Evolutionary conservation across 2,113 vertebrate species (phyloP), one percentile per base, ranked within the genome.

Genomic region (Alexandromys fortis): DNA sequence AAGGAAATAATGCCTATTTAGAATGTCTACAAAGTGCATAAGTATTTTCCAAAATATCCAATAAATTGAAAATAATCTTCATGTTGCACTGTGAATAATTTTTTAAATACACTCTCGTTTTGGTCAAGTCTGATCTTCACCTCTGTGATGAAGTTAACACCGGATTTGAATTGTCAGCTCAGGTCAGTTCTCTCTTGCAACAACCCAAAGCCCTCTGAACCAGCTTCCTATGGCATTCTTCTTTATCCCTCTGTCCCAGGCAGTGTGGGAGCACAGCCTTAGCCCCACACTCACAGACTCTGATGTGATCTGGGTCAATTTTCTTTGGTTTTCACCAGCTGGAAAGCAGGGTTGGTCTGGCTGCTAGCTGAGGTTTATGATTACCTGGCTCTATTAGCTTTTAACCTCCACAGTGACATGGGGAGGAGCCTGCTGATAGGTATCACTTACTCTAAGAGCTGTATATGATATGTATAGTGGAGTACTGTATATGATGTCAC

Each of bases 241-340:
- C 17, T 24, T 45, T 45, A 85, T 30, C 58, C 82, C 82, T 10
- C 38, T 45, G 22, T 42, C 26, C 13, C 24, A 63, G 14, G 7
- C 24, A 81, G 13, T 0, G 0, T 26, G 22, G 4, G 6, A 52
- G 11, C 1, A 38, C 12, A 86, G 7, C 0, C 19, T 1, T 0
- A 45, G 5, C 2, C 67, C 79, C 42, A 81, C 5, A 83, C 42
- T 10, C 76, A 86, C 55, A 4, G 19, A 3, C 4, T 24, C 19
- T 5, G 35, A 61, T 3, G 2, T 61, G 86, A 76, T 47, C 87
- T 91, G 67, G 16, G 12, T 82, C 55, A 47, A 11, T 1, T 55
- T 26, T 19, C 52, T 73, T 63, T 35, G 33, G 28, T 26, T 83
- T 19, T 72, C 75, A 82, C 30, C 30, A 52, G 38, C 63, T 33